Evolutionary conservation across 1,140 invertebrate genomes (phyloP), one percentile per base, ranked within the genome.

Genomic region (Dufourea novaeangliae): DNA sequence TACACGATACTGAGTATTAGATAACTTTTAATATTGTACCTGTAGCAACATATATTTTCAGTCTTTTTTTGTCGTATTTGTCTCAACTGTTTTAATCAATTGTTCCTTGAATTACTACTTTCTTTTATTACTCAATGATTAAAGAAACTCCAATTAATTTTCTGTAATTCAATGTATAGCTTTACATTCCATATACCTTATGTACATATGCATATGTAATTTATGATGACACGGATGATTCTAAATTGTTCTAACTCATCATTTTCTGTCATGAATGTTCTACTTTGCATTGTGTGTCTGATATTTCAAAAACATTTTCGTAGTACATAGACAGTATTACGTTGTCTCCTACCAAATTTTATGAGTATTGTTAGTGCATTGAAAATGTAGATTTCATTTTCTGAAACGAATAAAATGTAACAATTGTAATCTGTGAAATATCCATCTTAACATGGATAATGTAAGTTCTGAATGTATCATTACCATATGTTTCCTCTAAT

Each of bases 401-500:
- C 32, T 34, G 32, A 77, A 71, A 46, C 32, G 14, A 27, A 25
- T 77, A 63, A 77, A 32, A 70, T 77, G 41, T 71, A 73, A 57
- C 29, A n/a, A 39, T 52, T 69, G 44, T 68, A 76, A 82, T 73
- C 14, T 52, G 8, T 66, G 37, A 57, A 54, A 78, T 73, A 78
- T 56, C 44, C 22, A 67, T 57, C 39, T 8, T 46, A 59, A 59
- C 25, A 69, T 76, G 52, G 57, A 66, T 69, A 34, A 76, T 39
- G 66, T 76, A 69, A 76, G 66, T 76, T 68, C 69, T 50, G 67
- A 74, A 44, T 66, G 34, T 61, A 61, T 22, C 59, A 34, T 7
- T 46, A 32, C 32, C 39, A 50, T 71, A 59, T 63, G 39, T 62
- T 50, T 50, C 34, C 7, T 7, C 41, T 29, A 46, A 39, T 14